phyloP scores from a whole-genome alignment of 2,113 vertebrate genomes.

The Oostethus manadensis region DNA sequence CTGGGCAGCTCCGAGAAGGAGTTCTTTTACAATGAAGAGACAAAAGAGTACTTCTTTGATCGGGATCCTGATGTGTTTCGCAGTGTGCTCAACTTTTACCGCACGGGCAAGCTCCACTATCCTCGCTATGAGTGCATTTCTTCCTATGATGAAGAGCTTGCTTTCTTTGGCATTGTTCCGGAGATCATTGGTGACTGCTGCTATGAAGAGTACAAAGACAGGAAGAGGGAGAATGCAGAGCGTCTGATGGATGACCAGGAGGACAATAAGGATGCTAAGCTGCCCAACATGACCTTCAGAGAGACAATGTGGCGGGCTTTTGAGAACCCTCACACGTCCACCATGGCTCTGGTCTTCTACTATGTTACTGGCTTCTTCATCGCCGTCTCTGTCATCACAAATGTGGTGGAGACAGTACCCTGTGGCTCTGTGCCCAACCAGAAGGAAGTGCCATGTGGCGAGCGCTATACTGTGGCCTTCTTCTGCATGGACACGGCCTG shows the following conservation, averaged over 20 bases:
- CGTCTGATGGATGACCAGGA: slow-evolving; percentile 94
- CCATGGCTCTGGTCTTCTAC: slow-evolving; percentile 98
- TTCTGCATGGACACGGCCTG: slow-evolving; percentile 99
- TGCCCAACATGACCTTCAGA: slow-evolving; percentile 90
- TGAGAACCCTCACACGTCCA: slow-evolving; percentile 98
- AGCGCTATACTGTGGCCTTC: slow-evolving; percentile 92
- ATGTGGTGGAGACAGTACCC: slow-evolving; percentile 95
- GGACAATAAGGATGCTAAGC: slow-evolving; percentile 88
- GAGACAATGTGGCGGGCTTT: slow-evolving; percentile 99
- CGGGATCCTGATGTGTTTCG: slow-evolving; percentile 94
- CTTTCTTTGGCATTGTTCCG: slow-evolving; percentile 96
- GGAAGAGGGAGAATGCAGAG: slow-evolving; percentile 91
- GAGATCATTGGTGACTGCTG: slow-evolving; percentile 99
- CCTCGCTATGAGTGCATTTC: slow-evolving; percentile 95
- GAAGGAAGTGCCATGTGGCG: slow-evolving; percentile 93
- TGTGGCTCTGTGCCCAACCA: slow-evolving; percentile 81
- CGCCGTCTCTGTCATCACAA: slow-evolving; percentile 94
- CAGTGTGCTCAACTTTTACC: slow-evolving; percentile 95
- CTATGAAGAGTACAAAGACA: slow-evolving; percentile 98
- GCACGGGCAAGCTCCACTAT: slow-evolving; percentile 96
- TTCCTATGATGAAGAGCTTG: slow-evolving; percentile 92
- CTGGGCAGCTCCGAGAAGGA: slow-evolving; percentile 98
- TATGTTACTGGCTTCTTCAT: slow-evolving; percentile 99
- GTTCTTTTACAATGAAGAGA: slow-evolving; percentile 98
- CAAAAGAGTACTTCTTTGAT: slow-evolving; percentile 98